Percentiles rank a stretch among this genome's conserved stretches.
phyloP scores from a whole-genome alignment of 2,113 vertebrate species.

The Hylia prasina region DNA sequence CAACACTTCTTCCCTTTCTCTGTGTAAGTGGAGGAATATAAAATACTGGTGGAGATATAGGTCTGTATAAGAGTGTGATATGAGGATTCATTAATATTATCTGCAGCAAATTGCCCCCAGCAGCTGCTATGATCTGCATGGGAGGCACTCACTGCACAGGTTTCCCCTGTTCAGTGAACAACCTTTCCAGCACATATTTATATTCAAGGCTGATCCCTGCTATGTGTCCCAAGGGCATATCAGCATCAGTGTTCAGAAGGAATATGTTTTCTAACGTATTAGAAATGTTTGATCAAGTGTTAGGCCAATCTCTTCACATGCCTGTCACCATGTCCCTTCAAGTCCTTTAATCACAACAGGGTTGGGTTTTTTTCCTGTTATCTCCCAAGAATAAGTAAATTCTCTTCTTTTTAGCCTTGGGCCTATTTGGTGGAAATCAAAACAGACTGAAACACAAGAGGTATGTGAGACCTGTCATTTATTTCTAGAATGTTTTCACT shows the following conservation, averaged over 20 bases:
- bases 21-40: neutral
- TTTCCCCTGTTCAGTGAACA: neutral
- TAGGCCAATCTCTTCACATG: neutral
- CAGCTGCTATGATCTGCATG: neutral
- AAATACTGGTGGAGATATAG: neutral
- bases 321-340: neutral
- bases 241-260: neutral
- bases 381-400: neutral
- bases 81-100: neutral
- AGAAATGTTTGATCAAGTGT: slow-evolving; percentile 19
- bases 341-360: neutral
- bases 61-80: neutral
- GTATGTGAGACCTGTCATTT: neutral
- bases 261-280: neutral
- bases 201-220: neutral
- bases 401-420: neutral
- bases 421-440: neutral
- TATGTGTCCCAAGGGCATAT: neutral
- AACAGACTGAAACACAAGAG: neutral
- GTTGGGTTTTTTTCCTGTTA: neutral
- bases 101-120: neutral
- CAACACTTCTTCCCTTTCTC: neutral
- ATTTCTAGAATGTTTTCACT: neutral
- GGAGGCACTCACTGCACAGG: neutral
- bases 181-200: neutral